phyloP scores from a whole-genome alignment of 37 sponge, comb jelly and placozoan genomes.

The Crambe crambe region DNA sequence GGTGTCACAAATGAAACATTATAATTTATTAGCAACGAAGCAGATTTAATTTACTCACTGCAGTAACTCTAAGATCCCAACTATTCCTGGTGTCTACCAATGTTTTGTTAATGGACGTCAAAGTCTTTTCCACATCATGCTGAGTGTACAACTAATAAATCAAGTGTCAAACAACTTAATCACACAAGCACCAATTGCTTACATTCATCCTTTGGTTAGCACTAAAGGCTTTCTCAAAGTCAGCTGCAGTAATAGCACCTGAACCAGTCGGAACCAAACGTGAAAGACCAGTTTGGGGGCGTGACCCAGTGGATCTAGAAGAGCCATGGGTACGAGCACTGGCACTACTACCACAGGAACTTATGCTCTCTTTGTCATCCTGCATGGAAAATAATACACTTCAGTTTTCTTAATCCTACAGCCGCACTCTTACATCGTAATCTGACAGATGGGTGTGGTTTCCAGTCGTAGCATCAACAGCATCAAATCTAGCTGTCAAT shows the following conservation, averaged over 20 bases:
- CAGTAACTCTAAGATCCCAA: constrained; percentile 55
- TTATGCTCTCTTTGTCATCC: constrained; percentile 23
- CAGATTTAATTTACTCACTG: constrained; percentile 25
- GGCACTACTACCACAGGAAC: constrained; percentile 18
- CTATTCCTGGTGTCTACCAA: constrained; percentile 29
- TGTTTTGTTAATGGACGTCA: constrained; percentile 9
- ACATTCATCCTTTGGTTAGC: constrained; percentile 52
- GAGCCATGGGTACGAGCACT: constrained; percentile 39
- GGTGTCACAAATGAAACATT: neutral
- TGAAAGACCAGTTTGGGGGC: constrained; percentile 16
- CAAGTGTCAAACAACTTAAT: neutral
- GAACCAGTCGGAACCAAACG: constrained; percentile 19
- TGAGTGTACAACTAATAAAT: constrained; percentile 41
- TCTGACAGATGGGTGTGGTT: constrained; percentile 12
- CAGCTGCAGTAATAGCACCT: constrained; percentile 56
- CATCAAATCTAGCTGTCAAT: constrained; percentile 64
- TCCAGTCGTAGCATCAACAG: constrained; percentile 38
- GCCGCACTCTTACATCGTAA: neutral
- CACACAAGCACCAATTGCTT: constrained; percentile 7
- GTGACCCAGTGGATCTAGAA: neutral
- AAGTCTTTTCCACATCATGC: constrained; percentile 41
- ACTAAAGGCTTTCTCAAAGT: constrained; percentile 60
- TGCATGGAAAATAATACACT: neutral
- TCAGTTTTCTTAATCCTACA: neutral
- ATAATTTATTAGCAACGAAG: neutral